Conservation (phyloP, 2,888 invertebrate genomes). For the Drosophila austrosaltans region DNA sequence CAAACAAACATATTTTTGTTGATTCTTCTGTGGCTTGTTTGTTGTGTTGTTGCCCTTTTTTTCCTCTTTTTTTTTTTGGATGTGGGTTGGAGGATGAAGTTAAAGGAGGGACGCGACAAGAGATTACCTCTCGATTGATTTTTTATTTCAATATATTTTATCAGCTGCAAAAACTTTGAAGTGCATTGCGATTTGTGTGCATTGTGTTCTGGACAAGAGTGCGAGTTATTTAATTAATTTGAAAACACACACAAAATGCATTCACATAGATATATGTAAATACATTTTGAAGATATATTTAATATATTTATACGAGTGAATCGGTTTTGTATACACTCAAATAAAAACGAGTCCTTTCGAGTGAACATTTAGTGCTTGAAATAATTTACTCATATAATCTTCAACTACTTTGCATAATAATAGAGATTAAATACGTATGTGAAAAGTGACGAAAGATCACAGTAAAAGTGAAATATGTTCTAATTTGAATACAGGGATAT, state of each 20-base stretch:
- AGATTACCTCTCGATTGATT: slow-evolving; percentile 36
- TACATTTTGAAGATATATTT: background rate
- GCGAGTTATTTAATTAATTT: slow-evolving; percentile 46
- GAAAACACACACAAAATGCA: slow-evolving; percentile 20
- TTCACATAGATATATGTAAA: too few relatives aligned
- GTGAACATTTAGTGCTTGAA: too few relatives aligned
- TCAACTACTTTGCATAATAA: too few relatives aligned
- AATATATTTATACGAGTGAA: slow-evolving; percentile 1
- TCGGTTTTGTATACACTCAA: background rate
- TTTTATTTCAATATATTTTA: slow-evolving; percentile 52
- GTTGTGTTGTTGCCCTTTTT: slow-evolving; percentile 17
- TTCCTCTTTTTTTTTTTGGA: slow-evolving; percentile 9
- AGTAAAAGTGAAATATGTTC: too few relatives aligned
- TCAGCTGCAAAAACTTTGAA: slow-evolving; percentile 45
- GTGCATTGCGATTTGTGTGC: slow-evolving; percentile 41
- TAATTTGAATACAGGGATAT: too few relatives aligned
- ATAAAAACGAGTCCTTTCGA: background rate
- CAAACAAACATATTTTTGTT: slow-evolving; percentile 41
- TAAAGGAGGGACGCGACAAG: background rate
- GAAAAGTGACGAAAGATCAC: too few relatives aligned
- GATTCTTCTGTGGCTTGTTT: slow-evolving; percentile 40
- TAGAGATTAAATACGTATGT: too few relatives aligned
- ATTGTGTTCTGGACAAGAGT: slow-evolving; percentile 20
- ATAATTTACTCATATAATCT: too few relatives aligned
- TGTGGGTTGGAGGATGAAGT: background rate